phyloP scores from a whole-genome alignment of 2,888 invertebrate genomes.

The Conomelus anceps region DNA sequence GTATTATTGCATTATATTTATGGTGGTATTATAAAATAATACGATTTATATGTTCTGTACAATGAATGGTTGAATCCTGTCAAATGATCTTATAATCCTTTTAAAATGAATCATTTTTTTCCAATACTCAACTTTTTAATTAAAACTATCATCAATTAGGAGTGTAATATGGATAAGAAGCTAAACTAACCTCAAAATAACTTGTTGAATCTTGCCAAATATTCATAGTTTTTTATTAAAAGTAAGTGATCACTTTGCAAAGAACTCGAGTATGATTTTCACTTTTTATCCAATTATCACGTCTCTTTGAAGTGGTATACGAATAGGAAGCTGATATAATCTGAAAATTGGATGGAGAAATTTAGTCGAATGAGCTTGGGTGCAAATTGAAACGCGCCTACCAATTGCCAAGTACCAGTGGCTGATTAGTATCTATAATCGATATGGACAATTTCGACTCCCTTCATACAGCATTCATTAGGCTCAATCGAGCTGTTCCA shows the following conservation, averaged over 20 bases:
- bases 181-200: no score
- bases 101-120: no score
- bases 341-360: background rate
- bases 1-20: no score
- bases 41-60: background rate
- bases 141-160: no score
- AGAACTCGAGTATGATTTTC: background rate
- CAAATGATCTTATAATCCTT: background rate
- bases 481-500: background rate
- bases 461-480: background rate
- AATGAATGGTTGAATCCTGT: background rate
- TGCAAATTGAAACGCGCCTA: background rate
- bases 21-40: background rate
- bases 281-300: background rate
- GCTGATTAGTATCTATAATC: background rate
- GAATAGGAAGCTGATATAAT: background rate
- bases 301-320: no score
- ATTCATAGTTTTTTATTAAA: background rate
- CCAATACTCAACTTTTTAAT: no score
- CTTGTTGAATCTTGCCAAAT: background rate
- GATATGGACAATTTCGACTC: background rate
- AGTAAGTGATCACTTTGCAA: background rate
- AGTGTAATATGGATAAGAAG: no score
- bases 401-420: background rate
- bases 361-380: no score